Conservation (phyloP, 2,888 invertebrate species). For the Iphiclides podalirius region DNA sequence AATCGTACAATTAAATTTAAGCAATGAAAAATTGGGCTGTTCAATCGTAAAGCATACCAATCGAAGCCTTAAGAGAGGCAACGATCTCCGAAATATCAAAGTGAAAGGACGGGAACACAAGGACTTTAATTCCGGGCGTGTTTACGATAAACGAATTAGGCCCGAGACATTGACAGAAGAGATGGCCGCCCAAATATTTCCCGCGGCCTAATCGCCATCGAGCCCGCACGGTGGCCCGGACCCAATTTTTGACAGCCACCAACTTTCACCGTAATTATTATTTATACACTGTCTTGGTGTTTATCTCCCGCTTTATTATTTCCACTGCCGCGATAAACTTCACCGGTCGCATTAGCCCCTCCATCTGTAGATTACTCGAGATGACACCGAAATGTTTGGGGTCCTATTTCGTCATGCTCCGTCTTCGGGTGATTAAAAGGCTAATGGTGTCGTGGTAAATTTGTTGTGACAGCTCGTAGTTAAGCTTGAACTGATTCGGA, state of each 20-base stretch:
- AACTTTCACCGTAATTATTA: constrained; percentile 76
- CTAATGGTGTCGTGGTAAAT: background rate
- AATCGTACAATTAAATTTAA: too few species aligned
- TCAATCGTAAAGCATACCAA: too few species aligned
- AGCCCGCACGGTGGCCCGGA: constrained; percentile 40
- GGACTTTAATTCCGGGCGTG: constrained; percentile 14
- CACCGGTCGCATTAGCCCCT: constrained; percentile 30
- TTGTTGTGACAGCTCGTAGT: background rate
- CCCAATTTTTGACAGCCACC: constrained; percentile 50
- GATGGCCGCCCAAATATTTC: constrained; percentile 65
- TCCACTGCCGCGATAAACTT: constrained; percentile 35
- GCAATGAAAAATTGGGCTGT: too few species aligned
- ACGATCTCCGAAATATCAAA: constrained; percentile 16
- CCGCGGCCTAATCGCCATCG: constrained; percentile 45
- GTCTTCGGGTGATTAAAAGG: constrained; percentile 4
- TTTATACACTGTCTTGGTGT: constrained; percentile 50
- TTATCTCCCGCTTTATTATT: constrained; percentile 44
- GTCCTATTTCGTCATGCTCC: background rate
- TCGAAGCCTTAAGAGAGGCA: background rate
- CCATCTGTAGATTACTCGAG: constrained; percentile 30
- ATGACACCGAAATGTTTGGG: constrained; percentile 22
- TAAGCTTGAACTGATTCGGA: background rate
- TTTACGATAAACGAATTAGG: constrained; percentile 27
- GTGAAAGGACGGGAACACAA: constrained; percentile 13
- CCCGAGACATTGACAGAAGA: constrained; percentile 39